These are phyloP conservation scores for Anorthoa munda DNA, from an alignment of 2,888 invertebrate genomes.

Conservation along the genomic window DNA sequence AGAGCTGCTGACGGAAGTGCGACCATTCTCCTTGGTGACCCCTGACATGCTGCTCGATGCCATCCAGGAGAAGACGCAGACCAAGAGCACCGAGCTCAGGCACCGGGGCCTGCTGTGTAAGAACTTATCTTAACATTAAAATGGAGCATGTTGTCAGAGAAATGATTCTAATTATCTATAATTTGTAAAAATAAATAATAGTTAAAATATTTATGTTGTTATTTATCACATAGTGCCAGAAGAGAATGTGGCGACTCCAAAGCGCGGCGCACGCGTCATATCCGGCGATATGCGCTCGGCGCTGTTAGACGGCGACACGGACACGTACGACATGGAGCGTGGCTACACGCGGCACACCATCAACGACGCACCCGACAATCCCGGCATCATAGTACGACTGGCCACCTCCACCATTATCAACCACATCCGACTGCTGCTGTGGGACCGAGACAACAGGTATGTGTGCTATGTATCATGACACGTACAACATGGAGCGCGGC, in stretches of 20 bases:
- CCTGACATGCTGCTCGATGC: constrained; percentile 98
- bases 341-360: constrained; percentile 98
- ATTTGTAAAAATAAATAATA: too few relatives aligned
- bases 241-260: constrained; percentile 97
- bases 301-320: constrained; percentile 97
- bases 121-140: constrained; percentile 53
- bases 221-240: constrained; percentile 93
- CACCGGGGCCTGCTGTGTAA: constrained; percentile 96
- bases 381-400: constrained; percentile 96
- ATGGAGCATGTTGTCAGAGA: too few relatives aligned
- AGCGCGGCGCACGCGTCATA: constrained; percentile 96
- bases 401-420: constrained; percentile 97
- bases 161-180: too few relatives aligned
- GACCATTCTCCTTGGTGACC: constrained; percentile 96
- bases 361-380: constrained; percentile 92
- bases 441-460: constrained; percentile 97
- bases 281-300: constrained; percentile 97
- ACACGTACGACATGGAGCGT: constrained; percentile 97
- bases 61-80: constrained; percentile 96
- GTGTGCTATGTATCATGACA: not conserved
- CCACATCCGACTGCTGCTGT: constrained; percentile 97
- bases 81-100: constrained; percentile 94
- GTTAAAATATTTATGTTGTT: not conserved
- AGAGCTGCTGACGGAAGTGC: constrained; percentile 96
- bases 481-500: not conserved